Conservation (phyloP, 2,797 vertebrate species). For the Labroides dimidiatus region DNA sequence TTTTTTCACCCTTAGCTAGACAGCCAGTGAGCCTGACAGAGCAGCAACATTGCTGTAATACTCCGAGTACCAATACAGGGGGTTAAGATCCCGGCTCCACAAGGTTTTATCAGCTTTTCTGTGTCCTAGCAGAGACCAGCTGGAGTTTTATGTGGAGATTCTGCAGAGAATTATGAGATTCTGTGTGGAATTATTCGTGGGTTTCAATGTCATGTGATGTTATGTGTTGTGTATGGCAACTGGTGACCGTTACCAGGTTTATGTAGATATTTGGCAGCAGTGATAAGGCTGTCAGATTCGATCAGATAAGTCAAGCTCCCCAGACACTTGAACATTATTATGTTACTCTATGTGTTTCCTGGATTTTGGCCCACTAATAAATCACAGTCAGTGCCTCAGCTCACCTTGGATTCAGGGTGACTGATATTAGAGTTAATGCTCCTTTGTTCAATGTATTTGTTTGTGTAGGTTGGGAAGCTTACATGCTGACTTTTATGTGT, state of each 20-base stretch:
- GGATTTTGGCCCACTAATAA: conserved; percentile 18
- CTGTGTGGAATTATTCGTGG: conserved; percentile 39
- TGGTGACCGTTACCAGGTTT: conserved; percentile 24
- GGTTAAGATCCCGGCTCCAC: conserved; percentile 56
- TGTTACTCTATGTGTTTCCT: conserved; percentile 35
- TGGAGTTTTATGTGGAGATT: conserved; percentile 52
- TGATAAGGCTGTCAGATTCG: background rate
- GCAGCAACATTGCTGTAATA: conserved; percentile 11
- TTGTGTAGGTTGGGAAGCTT: background rate
- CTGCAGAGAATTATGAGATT: conserved; percentile 45
- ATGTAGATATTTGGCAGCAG: conserved; percentile 7
- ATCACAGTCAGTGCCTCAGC: conserved; percentile 10
- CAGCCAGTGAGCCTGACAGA: conserved; percentile 17
- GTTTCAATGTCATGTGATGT: conserved; percentile 26
- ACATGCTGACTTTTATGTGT: background rate
- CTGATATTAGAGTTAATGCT: conserved; percentile 11
- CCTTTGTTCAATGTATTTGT: background rate
- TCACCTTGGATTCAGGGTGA: conserved; percentile 26
- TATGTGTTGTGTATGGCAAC: conserved; percentile 5
- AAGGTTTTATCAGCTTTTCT: conserved; percentile 64
- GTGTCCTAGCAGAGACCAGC: conserved; percentile 49
- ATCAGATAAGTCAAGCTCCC: conserved; percentile 18
- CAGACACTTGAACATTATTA: conserved; percentile 2
- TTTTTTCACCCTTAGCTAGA: conserved; percentile 23
- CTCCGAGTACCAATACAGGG: conserved; percentile 25